Evolutionary conservation across 2,797 vertebrate genomes (phyloP).

Genomic region (Alosa sapidissima): DNA sequence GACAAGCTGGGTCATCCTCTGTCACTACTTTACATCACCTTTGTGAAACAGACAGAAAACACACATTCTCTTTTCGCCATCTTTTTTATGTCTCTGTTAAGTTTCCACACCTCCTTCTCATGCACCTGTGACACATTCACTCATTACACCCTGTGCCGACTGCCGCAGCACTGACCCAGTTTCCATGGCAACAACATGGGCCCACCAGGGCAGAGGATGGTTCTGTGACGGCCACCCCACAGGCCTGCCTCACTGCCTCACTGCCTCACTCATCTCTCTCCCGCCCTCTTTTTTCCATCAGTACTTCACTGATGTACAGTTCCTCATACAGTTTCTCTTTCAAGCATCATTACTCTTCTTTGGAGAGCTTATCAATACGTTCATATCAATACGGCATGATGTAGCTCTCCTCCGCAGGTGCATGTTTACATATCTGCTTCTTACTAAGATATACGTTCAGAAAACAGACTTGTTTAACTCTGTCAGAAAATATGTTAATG

Average conservation of each 20-base stretch:
- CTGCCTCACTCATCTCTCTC: neutral
- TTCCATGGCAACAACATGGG: conserved; percentile 67
- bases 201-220: conserved; percentile 47
- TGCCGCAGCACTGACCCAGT: conserved; percentile 67
- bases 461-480: no score
- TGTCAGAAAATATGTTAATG: no score
- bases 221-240: conserved; percentile 55
- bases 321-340: neutral
- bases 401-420: neutral
- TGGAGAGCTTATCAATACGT: neutral
- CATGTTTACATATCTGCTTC: no score
- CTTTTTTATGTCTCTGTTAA: conserved; percentile 38
- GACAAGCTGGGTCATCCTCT: conserved; percentile 1
- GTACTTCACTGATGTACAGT: neutral
- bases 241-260: conserved; percentile 52
- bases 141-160: conserved; percentile 56
- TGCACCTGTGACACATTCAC: conserved; percentile 56
- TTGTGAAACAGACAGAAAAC: no score
- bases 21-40: no score
- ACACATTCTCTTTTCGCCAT: conserved; percentile 37
- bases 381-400: neutral
- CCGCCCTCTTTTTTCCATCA: neutral
- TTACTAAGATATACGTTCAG: no score
- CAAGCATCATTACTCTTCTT: neutral
- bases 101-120: conserved; percentile 35